Conservation (phyloP, 2,888 invertebrate genomes). For the Cheilosia scutellata region DNA sequence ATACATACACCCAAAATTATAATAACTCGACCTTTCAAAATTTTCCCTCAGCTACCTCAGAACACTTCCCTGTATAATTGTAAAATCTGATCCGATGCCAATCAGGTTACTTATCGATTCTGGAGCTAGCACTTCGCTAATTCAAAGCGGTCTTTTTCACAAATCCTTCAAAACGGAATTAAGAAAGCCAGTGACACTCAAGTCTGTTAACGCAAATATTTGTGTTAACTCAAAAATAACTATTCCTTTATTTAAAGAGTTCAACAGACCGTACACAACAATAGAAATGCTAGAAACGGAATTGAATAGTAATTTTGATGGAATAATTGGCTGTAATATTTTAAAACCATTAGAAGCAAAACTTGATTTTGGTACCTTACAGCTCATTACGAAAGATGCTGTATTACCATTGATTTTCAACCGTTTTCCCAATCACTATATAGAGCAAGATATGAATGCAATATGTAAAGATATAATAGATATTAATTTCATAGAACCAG, state of each 20-base stretch:
- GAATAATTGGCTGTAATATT: slow-evolving; percentile 16
- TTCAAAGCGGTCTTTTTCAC: slow-evolving; percentile 3
- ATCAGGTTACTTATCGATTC: neutral
- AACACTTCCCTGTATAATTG: slow-evolving; percentile 18
- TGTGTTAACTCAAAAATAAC: slow-evolving; percentile 3
- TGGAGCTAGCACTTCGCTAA: slow-evolving; percentile 7
- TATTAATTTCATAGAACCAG: neutral
- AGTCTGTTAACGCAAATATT: neutral
- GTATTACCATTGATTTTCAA: neutral
- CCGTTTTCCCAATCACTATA: neutral
- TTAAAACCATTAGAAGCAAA: neutral
- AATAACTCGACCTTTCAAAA: slow-evolving; percentile 1
- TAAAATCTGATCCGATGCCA: neutral
- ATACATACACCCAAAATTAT: neutral
- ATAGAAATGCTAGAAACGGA: slow-evolving; percentile 11
- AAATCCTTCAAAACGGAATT: slow-evolving; percentile 9
- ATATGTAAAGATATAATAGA: neutral
- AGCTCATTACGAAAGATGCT: neutral
- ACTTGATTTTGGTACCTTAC: neutral
- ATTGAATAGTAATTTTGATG: slow-evolving; percentile 12
- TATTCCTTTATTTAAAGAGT: slow-evolving; percentile 3
- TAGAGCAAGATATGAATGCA: neutral
- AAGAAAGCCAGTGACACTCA: neutral
- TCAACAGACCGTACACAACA: neutral
- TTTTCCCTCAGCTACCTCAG: slow-evolving; percentile 11